A percentile compares a stretch with the other conserved stretches of the same genome.
Evolutionary conservation across 2,888 invertebrate genomes (phyloP).

Genomic region (Macrosoma leucophasiata): DNA sequence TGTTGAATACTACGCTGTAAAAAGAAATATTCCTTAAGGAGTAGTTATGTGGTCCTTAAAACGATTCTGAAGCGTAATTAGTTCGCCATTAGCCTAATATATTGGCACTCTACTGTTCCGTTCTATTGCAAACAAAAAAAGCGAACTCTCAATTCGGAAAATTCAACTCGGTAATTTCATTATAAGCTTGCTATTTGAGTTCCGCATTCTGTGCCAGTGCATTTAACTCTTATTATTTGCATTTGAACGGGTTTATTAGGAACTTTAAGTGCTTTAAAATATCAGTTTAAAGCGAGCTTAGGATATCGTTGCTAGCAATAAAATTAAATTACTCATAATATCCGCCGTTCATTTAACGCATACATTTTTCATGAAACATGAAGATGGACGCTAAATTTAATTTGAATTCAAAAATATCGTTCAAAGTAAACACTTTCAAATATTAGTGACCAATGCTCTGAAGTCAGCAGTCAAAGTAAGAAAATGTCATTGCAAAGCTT

Average conservation of each 20-base stretch:
- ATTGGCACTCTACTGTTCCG: slow-evolving; percentile 44
- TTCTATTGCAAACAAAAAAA: slow-evolving; percentile 43
- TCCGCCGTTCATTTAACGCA: too few species aligned
- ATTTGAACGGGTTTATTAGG: slow-evolving; percentile 25
- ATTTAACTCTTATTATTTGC: too few species aligned
- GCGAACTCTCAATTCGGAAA: slow-evolving; percentile 36
- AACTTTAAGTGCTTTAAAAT: too few species aligned
- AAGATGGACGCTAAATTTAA: too few species aligned
- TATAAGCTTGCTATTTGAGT: slow-evolving; percentile 36
- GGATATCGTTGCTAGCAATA: too few species aligned
- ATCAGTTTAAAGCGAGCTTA: too few species aligned
- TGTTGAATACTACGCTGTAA: too few species aligned
- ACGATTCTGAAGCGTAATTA: slow-evolving; percentile 59
- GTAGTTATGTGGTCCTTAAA: slow-evolving; percentile 54
- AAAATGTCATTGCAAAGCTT: slow-evolving; percentile 22
- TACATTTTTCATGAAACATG: too few species aligned
- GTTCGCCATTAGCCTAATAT: slow-evolving; percentile 63
- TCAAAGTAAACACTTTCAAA: slow-evolving; percentile 2
- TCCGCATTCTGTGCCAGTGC: slow-evolving; percentile 30
- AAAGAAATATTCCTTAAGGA: slow-evolving; percentile 37
- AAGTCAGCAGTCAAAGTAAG: slow-evolving; percentile 21
- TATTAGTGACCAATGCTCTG: neutral
- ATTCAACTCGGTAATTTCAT: slow-evolving; percentile 32
- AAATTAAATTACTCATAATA: too few species aligned
- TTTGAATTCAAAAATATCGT: too few species aligned